phyloP scores from a whole-genome alignment of 2,113 vertebrate genomes.

The Peucedramus taeniatus region DNA sequence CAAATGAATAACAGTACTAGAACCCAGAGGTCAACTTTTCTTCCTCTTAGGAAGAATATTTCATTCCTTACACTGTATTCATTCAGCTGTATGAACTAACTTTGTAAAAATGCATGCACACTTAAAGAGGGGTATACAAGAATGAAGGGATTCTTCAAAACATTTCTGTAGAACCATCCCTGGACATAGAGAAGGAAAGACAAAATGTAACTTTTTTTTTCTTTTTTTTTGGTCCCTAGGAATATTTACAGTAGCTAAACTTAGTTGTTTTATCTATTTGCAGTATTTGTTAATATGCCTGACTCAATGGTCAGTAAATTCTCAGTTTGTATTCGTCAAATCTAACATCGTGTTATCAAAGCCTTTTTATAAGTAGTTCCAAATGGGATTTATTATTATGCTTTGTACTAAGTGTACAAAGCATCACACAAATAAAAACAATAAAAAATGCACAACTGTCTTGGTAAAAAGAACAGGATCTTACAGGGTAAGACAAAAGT shows the following conservation, averaged over 20 bases:
- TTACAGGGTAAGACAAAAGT: neutral
- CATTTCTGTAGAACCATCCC: neutral
- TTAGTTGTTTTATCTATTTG: neutral
- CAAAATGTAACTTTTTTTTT: neutral
- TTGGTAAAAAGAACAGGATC: neutral
- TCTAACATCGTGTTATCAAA: neutral
- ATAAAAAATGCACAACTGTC: neutral
- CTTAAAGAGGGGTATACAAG: neutral
- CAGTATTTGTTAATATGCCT: neutral
- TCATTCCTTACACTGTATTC: neutral
- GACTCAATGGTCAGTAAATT: neutral
- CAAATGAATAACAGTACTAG: neutral
- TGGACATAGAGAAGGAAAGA: neutral
- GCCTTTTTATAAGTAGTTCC: neutral
- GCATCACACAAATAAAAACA: neutral
- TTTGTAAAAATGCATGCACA: neutral
- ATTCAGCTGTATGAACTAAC: neutral
- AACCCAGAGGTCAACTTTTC: neutral
- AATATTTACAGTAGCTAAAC: neutral
- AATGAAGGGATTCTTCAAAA: neutral
- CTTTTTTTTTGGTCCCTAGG: neutral
- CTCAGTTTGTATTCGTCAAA: neutral
- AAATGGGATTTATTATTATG: neutral
- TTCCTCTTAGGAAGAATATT: neutral
- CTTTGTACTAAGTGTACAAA: neutral